Evolutionary conservation across 1,140 invertebrate genomes (phyloP).

Genomic region (Papilio aristodemus): DNA sequence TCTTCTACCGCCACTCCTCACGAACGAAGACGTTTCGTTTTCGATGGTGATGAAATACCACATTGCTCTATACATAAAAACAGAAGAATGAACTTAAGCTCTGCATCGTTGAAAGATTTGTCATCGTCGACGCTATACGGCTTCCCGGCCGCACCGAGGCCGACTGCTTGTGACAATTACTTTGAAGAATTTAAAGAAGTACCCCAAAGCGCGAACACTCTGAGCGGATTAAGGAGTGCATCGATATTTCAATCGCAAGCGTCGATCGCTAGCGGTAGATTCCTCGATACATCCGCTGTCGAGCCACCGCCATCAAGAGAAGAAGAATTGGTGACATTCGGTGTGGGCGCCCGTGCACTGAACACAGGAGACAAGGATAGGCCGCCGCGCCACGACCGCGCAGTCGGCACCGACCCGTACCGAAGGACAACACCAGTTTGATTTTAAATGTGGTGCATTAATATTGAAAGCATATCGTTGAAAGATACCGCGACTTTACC

Average conservation of each 20-base stretch:
- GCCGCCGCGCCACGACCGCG: conserved; percentile 62
- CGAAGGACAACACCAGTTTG: conserved; percentile 74
- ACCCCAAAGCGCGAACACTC: conserved; percentile 73
- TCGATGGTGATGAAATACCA: conserved; percentile 77
- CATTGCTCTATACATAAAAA: conserved; percentile 76
- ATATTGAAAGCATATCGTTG: conserved; percentile 74
- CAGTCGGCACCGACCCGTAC: conserved; percentile 69
- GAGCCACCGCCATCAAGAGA: conserved; percentile 70
- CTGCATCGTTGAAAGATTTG: conserved; percentile 81
- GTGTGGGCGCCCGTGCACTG: conserved; percentile 50
- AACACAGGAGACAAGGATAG: conserved; percentile 50
- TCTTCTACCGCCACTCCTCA: conserved; percentile 76
- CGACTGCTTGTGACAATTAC: conserved; percentile 72
- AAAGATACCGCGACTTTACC: conserved; percentile 64
- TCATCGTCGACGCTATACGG: conserved; percentile 80
- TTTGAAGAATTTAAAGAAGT: conserved; percentile 77
- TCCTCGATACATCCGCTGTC: conserved; percentile 65
- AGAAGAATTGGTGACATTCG: conserved; percentile 73
- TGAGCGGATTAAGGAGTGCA: conserved; percentile 72
- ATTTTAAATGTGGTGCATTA: conserved; percentile 54
- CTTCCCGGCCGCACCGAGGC: conserved; percentile 79
- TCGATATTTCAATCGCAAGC: conserved; percentile 76
- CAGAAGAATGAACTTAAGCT: conserved; percentile 76
- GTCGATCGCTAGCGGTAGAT: conserved; percentile 69
- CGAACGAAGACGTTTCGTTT: conserved; percentile 78